Base-by-base conservation (phyloP, 2,113 vertebrate genomes). In the Pogonocichla stellata region DNA sequence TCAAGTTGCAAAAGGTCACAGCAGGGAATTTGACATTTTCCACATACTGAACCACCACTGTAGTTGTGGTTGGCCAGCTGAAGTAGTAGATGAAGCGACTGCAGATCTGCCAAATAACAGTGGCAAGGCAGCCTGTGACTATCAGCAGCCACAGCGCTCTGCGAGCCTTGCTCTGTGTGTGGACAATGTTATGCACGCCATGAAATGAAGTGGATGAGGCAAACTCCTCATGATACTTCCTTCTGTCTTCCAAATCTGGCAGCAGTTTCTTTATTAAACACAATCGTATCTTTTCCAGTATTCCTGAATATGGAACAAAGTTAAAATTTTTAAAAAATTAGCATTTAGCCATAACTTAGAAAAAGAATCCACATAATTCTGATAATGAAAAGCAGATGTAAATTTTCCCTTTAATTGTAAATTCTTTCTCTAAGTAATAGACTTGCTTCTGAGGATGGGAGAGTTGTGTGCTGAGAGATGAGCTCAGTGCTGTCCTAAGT, bases 1-100 rank as follows among this genome's bases (percentile, higher is more conserved):
- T 98, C 86, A 98, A 85, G 92, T 96, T 98, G 88, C 98, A 98
- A 62, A 98, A 98, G 7, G 98, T 98, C 87, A 98, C 98, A 62
- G 98, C 97, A 0, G 98, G 98, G 67, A 98, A 98, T n/a, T 98
- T 96, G 17, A 98, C 89, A 0, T 97, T 95, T 62, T 98, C 97
- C 80, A 98, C 96, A 0, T 98, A 98, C 51, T 98, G 98, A 33
- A 98, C 96, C 19, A 96, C 97, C 38, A 98, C 72, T 4, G 98
- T 96, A 0, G 97, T 98, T 2, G 98, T 98, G 36, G 98, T 98
- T n/a, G 98, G 98, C 98, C 98, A 98, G 8, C 85, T 97, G 96
- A 98, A 98, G 86, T 98, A 98, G 80, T 98, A 97, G 88, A 92
- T 64, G 42, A 98, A 62, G 40, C 97, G 96, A 18, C 90, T 84